Evolutionary conservation across 2,797 vertebrate genomes (phyloP).

Genomic region (Mormyrops boulengeri): DNA sequence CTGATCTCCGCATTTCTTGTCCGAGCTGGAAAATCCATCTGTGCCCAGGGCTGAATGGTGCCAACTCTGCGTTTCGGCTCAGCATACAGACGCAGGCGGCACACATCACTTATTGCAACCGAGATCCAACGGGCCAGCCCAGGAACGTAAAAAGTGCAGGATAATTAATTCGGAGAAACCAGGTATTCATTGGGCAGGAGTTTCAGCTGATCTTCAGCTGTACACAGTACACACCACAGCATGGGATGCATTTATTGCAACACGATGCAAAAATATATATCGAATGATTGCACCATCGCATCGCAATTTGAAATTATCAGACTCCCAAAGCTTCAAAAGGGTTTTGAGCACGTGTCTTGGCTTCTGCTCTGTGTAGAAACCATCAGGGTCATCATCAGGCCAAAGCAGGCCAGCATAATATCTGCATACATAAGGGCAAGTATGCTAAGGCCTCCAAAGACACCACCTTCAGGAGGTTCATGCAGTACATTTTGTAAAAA

Average conservation of each 20-base stretch:
- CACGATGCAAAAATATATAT: background rate
- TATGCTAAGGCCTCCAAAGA: background rate
- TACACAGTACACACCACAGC: no score
- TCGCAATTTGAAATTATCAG: background rate
- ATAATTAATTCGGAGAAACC: background rate
- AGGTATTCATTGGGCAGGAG: background rate
- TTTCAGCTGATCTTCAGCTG: background rate
- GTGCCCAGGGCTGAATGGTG: slow-evolving; percentile 22
- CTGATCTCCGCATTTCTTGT: slow-evolving; percentile 33
- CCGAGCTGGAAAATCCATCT: slow-evolving; percentile 31
- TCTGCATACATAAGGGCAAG: background rate
- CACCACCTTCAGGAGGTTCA: background rate
- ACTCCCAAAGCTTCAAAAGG: background rate
- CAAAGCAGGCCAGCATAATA: background rate
- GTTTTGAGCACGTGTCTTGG: background rate
- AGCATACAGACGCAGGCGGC: slow-evolving; percentile 25
- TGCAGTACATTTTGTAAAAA: background rate
- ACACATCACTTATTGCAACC: background rate
- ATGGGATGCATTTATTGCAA: background rate
- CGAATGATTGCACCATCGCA: background rate
- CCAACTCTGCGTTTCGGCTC: slow-evolving; percentile 20
- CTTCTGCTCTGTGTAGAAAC: slow-evolving; percentile 4
- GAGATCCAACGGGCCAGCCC: background rate
- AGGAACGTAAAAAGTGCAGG: background rate
- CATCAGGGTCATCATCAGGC: background rate